Conservation (phyloP, 2,113 vertebrate genomes). For the Eublepharis macularius region DNA sequence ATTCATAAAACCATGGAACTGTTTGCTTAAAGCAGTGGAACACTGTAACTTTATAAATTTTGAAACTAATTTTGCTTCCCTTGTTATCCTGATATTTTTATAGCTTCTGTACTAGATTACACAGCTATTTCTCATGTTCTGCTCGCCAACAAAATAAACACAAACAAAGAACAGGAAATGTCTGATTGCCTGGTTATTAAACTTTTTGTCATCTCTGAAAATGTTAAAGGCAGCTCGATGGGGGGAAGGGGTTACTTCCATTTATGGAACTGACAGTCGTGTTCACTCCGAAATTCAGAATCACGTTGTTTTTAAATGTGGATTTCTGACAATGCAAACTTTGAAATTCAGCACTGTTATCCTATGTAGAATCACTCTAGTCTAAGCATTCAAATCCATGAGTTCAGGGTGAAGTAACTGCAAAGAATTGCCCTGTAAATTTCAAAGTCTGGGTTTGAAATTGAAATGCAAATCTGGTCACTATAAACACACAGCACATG, state of each 20-base stretch:
- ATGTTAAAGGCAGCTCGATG: neutral
- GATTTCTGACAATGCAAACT: neutral
- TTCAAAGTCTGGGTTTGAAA: neutral
- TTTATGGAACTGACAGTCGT: neutral
- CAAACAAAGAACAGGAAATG: neutral
- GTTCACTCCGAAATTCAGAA: neutral
- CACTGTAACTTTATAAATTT: slow-evolving; percentile 13
- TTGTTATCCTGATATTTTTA: slow-evolving; percentile 24
- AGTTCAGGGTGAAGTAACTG: too few species aligned
- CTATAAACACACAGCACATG: neutral
- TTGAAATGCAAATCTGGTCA: neutral
- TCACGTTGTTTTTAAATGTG: neutral
- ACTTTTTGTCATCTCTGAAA: neutral
- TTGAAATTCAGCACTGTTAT: neutral
- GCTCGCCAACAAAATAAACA: slow-evolving; percentile 18
- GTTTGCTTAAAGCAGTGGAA: slow-evolving; percentile 27
- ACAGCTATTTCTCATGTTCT: neutral
- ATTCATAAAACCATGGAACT: slow-evolving; percentile 17
- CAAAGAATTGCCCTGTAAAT: neutral
- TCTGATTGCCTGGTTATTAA: neutral
- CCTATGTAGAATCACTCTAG: too few species aligned
- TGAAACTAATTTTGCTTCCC: slow-evolving; percentile 34
- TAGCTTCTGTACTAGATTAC: slow-evolving; percentile 7
- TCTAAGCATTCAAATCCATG: too few species aligned
- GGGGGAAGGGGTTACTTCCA: neutral